Base-by-base conservation (phyloP, 2,113 vertebrate species). In the Xiphorhynchus elegans region DNA sequence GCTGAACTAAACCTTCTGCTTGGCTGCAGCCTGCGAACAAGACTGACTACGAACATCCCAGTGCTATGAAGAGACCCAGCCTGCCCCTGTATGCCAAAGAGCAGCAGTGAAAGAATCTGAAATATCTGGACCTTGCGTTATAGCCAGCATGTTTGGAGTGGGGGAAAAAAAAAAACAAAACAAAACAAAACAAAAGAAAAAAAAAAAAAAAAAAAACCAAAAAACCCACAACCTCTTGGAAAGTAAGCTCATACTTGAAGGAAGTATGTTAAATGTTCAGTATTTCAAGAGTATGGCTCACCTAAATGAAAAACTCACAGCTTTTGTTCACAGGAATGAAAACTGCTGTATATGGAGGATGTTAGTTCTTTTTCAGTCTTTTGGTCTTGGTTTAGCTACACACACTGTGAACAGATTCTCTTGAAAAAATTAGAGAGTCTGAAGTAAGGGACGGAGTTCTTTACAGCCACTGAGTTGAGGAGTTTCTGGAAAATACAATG, bases 1-100 rank as follows among this genome's bases (percentile, higher is more conserved):
- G 50, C 68, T 92, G 89, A 97, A 77, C 52, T 84, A 67, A 94
- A 93, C 79, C 79, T 92, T 81, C 73, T 93, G 76, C 90, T 95
- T 92, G 73, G 86, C 83, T 96, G 75, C 70, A 92, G 82, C 39
- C 78, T 95, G 73, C 60, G 75, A 90, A 44, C 24, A 77, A 40
- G 59, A 62, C 17, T 64, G 72, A 35, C 69, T 88, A 1, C 25
- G 74, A 89, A 17, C 50, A 86, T 55, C 47, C 28, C n/a, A 40
- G 52, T 20, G 23, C 49, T 83, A 6, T 33, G 75, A 74, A 62
- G 60, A 77, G 37, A n/a, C 31, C 58, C 19, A 50, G 40, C n/a
- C 62, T 93, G 15, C 25, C 1, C 0, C 46, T 70, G 35, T 23
- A 5, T 13, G 25, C 67, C 67, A 47, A 64, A n/a, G 20, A 85